Evolutionary conservation across 2,888 invertebrate species (phyloP), one percentile per base, ranked within the genome.

Genomic region (Plebejus argus): DNA sequence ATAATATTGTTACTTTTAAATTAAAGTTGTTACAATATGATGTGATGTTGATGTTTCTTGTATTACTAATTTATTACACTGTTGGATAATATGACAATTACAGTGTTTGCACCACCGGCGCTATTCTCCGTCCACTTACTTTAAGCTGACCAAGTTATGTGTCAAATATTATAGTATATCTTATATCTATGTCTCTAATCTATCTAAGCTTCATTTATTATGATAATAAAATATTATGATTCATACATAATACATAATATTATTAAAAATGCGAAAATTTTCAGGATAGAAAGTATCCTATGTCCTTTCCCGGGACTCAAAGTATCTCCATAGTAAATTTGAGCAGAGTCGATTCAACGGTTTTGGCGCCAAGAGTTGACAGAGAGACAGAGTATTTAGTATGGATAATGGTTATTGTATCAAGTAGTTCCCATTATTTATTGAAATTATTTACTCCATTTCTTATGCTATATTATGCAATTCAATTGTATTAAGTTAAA

Each of bases 401-500:
- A 45, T 45, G 10, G 45, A 10, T 45, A 10, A 35, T 35, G 6
- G 35, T 35, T 35, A 12, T 12, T 45, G 45, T 45, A 45, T 45
- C 45, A 45, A 12, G 10, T 45, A 45, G 45, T 45, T 45, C 45
- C 45, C 12, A 45, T 12, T 45, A 45, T 45, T 2, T 45, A 45
- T 10, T 12, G 45, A 45, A 53, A 18, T 53, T 53, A 53, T 53
- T 53, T 15, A 49, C 12, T 49, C 18, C 5, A 53, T 53, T 18
- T 18, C 18, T 53, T 45, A 45, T 45, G 12, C 49, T 53, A 3
- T 53, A 18, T 53, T 39, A 53, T 15, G 49, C 49, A 18, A 18
- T 53, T 53, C 0, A 3, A 49, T 15, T 70, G 20, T 79, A 49
- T 39, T 70, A 76, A 74, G 66, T 77, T 78, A 82, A 85, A 85